Conservation (phyloP, 2,888 invertebrate species). For the Sinohyriopsis cumingii region DNA sequence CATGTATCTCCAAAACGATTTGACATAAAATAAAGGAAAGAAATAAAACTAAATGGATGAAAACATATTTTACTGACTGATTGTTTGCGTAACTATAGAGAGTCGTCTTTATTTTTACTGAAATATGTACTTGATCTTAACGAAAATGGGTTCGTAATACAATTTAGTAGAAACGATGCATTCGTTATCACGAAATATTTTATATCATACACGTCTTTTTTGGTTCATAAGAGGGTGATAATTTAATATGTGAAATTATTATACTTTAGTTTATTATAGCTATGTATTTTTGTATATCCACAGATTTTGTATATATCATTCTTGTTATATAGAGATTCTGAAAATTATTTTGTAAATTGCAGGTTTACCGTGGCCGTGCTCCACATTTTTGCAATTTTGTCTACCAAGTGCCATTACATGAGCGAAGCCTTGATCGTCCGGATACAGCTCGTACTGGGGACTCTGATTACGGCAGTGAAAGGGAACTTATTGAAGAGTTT, state of each 20-base stretch:
- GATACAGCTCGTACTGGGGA: constrained; percentile 31
- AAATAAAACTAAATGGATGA: no score
- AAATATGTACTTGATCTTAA: no score
- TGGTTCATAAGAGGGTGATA: background rate
- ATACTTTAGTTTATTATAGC: background rate
- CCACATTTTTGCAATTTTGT: constrained; percentile 61
- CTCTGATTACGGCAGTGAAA: constrained; percentile 31
- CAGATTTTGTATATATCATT: background rate
- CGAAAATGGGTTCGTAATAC: no score
- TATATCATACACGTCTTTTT: no score
- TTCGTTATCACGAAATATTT: no score
- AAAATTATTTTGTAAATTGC: constrained; percentile 3
- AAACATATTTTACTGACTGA: no score
- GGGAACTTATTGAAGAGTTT: constrained; percentile 27
- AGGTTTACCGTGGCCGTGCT: constrained; percentile 45
- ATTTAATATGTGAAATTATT: background rate
- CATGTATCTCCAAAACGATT: no score
- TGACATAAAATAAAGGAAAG: no score
- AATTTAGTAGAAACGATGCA: no score
- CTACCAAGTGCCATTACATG: constrained; percentile 44
- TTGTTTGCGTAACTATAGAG: no score
- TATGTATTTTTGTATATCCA: background rate
- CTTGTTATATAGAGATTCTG: background rate
- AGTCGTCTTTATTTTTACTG: no score
- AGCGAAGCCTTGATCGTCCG: constrained; percentile 24